Evolutionary conservation across 2,113 vertebrate species (phyloP), one percentile per base, ranked within the genome.

Genomic region (Gallinago paraguaiae): DNA sequence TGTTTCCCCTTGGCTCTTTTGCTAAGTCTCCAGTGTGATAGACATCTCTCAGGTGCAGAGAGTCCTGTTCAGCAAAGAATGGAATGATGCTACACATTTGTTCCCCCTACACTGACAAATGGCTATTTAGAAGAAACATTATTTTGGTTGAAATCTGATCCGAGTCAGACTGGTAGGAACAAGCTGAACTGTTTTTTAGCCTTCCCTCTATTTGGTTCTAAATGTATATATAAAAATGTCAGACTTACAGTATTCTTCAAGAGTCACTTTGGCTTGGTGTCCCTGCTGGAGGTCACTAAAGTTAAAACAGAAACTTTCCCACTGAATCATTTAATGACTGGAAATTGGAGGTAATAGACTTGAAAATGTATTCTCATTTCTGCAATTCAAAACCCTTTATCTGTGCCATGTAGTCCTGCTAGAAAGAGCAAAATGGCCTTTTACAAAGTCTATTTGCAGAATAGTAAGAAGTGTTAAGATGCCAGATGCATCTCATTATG

Each of bases 261-360:
- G 61, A 72, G 72, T 86, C 69, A 41, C 65, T 92, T 94, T 87
- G 65, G 74, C 83, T 93, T 84, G 72, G 57, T 88, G 61, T 91
- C 88, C 65, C 90, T 95, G 69, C 50, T 92, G 91, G 93, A 93
- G 95, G 92, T 97, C 95, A 95, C 86, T 82, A 27, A 91, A 94
- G 80, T 88, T 96, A 95, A 95, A 93, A 60, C n/a, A 89, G 83
- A 93, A 95, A 89, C 74, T 94, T 91, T 95, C 43, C 77, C 53
- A 93, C 53, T 93, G 90, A 95, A 95, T 96, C 96, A 92, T 95
- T 95, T 96, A 96, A 95, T 94, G 90, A 93, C 69, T 96, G 41
- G 91, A 96, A 97, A 63, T 96, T 93, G 96, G 90, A 86, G 93
- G 83, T 86, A 93, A 91, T 93, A 96, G 94, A 93, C 93, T 88